Evolutionary conservation across 2,797 vertebrate genomes (phyloP).

Genomic region (Leuciscus waleckii): DNA sequence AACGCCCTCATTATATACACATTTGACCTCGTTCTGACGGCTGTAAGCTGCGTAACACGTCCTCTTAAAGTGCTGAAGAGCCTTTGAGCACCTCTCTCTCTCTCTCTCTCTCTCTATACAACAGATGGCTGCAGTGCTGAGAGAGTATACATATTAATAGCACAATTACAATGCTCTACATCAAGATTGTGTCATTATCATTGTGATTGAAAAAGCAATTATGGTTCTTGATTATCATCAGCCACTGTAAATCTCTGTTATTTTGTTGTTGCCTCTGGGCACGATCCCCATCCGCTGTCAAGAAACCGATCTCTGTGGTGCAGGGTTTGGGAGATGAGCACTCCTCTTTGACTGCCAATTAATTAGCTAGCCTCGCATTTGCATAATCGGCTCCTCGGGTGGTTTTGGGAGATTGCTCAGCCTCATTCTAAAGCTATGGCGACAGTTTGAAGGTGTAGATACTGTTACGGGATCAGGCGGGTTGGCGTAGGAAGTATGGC

Average conservation of each 20-base stretch:
- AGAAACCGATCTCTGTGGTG: slow-evolving; percentile 72
- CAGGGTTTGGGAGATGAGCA: slow-evolving; percentile 64
- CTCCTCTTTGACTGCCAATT: slow-evolving; percentile 73
- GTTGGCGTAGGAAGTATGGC: neutral
- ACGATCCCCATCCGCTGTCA: slow-evolving; percentile 40
- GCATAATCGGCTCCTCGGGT: slow-evolving; percentile 66
- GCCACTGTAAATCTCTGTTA: slow-evolving; percentile 64
- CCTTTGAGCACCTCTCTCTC: slow-evolving; percentile 3
- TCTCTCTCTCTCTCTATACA: slow-evolving; percentile 53
- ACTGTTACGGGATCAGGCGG: slow-evolving; percentile 11
- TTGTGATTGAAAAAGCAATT: slow-evolving; percentile 82
- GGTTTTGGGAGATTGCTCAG: slow-evolving; percentile 40
- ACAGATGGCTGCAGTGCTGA: slow-evolving; percentile 77
- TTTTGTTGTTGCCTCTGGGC: slow-evolving; percentile 65
- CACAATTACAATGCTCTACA: slow-evolving; percentile 78
- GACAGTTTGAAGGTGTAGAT: slow-evolving; percentile 36
- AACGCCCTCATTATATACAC: slow-evolving; percentile 48
- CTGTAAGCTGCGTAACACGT: slow-evolving; percentile 27
- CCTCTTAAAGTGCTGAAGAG: slow-evolving; percentile 38
- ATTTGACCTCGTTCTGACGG: slow-evolving; percentile 44
- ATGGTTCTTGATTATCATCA: slow-evolving; percentile 78
- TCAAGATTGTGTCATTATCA: slow-evolving; percentile 80
- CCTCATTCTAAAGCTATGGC: neutral
- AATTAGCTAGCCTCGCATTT: slow-evolving; percentile 71
- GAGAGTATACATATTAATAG: slow-evolving; percentile 80